Evolutionary conservation across 2,888 invertebrate genomes (phyloP).

Genomic region (Chloromyia formosa): DNA sequence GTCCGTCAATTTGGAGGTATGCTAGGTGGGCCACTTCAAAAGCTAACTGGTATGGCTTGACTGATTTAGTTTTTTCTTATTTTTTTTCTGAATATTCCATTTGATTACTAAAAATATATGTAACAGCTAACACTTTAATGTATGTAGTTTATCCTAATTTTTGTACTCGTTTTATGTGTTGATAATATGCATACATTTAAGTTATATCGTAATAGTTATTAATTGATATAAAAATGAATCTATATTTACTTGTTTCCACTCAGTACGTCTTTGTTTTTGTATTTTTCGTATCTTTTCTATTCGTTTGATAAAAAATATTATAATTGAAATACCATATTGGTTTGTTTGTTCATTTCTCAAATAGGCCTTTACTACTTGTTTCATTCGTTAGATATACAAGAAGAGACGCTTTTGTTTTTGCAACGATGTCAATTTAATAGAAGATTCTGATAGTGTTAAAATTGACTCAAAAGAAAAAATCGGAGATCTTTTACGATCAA

Average conservation of each 20-base stretch:
- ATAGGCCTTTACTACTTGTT: conserved; percentile 34
- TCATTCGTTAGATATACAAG: background rate
- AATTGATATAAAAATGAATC: conserved; percentile 7
- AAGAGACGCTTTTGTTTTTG: too few relatives aligned
- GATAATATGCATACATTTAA: background rate
- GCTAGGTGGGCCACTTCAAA: too few relatives aligned
- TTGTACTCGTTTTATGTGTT: conserved; percentile 32
- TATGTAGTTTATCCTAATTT: background rate
- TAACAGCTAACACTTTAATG: too few relatives aligned
- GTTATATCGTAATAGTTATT: background rate
- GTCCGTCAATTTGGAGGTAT: too few relatives aligned
- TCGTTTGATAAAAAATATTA: background rate
- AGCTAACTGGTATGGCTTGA: too few relatives aligned
- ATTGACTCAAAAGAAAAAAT: too few relatives aligned
- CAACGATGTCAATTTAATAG: too few relatives aligned
- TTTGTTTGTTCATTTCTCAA: background rate
- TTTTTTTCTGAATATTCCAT: background rate
- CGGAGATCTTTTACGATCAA: too few relatives aligned
- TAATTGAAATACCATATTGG: too few relatives aligned
- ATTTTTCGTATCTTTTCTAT: background rate
- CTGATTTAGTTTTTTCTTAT: too few relatives aligned
- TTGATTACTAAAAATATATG: background rate
- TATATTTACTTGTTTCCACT: background rate
- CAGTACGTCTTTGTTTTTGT: conserved; percentile 16
- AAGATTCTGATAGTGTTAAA: too few relatives aligned